phyloP scores from a whole-genome alignment of 2,888 invertebrate genomes.

The Nineta flava region DNA sequence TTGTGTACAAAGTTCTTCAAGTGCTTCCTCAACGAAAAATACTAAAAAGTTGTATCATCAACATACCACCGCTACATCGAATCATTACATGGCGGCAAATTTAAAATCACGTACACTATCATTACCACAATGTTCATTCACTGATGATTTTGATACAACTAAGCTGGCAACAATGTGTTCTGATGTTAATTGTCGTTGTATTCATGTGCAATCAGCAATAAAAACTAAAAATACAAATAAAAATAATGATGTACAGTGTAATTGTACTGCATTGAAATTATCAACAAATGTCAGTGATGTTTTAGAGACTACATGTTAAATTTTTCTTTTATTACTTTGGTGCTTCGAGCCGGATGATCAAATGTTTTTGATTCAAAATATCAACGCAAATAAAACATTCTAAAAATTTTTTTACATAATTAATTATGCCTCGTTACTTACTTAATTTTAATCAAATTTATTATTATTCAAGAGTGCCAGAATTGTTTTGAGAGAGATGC shows the following conservation, averaged over 20 bases:
- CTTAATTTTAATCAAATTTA: no score
- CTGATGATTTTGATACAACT: neutral
- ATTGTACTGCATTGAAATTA: neutral
- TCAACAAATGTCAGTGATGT: neutral
- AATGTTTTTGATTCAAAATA: no score
- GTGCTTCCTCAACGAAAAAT: neutral
- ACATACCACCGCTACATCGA: neutral
- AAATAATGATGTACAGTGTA: neutral
- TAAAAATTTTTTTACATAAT: no score
- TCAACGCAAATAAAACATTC: no score
- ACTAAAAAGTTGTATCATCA: neutral
- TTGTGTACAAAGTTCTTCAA: neutral
- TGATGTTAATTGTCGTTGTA: neutral
- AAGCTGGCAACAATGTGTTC: neutral
- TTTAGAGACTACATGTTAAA: slow-evolving; percentile 2
- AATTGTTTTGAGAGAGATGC: no score
- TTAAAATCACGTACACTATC: slow-evolving; percentile 1
- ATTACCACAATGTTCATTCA: slow-evolving; percentile 2
- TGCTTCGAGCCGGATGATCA: no score
- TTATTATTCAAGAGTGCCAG: no score
- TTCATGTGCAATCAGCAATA: neutral
- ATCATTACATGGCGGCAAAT: neutral
- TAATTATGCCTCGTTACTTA: no score
- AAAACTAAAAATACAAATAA: neutral
- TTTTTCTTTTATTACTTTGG: neutral